A percentile compares a stretch with the other conserved stretches of the same genome.
These are phyloP conservation scores for Ptychodera flava DNA, from an alignment of 35 echinoderm and acorn worm species.

Conservation along the genomic window DNA sequence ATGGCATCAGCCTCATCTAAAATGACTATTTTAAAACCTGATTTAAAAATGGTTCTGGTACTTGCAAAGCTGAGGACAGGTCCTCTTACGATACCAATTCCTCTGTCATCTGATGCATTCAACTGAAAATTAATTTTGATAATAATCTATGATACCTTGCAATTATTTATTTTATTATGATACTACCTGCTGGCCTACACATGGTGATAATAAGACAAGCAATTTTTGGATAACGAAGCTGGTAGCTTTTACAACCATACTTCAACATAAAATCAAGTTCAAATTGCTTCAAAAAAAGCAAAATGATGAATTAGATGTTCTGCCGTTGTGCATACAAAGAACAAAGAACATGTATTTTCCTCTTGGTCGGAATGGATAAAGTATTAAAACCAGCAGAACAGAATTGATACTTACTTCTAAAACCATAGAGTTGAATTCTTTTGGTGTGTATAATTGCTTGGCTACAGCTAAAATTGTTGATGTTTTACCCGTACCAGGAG, in stretches of 20 bases:
- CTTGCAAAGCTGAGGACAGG: constrained; percentile 76
- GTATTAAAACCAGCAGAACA: no score
- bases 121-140: no score
- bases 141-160: no score
- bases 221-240: neutral
- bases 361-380: no score
- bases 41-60: constrained; percentile 87
- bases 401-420: constrained; percentile 91
- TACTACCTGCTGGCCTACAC: neutral
- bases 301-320: no score
- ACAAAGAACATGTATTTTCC: no score
- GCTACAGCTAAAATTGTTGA: constrained; percentile 94
- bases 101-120: constrained; percentile 85
- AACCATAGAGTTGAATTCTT: constrained; percentile 98
- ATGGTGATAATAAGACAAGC: neutral
- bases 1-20: constrained; percentile 98
- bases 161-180: neutral
- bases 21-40: constrained; percentile 95
- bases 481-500: constrained; percentile 95
- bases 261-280: no score
- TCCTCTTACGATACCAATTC: constrained; percentile 80
- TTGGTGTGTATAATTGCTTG: constrained; percentile 85
- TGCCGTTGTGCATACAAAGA: no score
- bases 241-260: neutral
- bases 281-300: no score